Percentiles rank a stretch among this genome's conserved stretches.
These are phyloP conservation scores for Oxygymnocypris stewartii DNA, from an alignment of 2,113 vertebrate species.

Conservation along the genomic window DNA sequence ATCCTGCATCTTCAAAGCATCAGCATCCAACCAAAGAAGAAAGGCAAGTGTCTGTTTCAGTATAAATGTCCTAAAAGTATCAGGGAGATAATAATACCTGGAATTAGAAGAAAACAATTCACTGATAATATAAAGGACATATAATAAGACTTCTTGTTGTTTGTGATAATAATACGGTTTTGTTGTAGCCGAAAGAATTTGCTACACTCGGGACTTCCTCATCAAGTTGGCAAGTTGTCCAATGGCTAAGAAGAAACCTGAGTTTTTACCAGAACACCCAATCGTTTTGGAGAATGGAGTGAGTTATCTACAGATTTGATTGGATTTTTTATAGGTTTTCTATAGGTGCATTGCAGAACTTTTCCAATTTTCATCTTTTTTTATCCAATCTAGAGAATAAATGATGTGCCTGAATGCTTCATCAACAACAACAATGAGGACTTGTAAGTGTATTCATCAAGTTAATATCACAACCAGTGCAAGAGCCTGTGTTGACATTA, in stretches of 20 bases:
- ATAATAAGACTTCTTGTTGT: neutral
- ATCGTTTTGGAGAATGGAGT: slow-evolving; percentile 84
- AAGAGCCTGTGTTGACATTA: neutral
- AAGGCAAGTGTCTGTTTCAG: slow-evolving; percentile 58
- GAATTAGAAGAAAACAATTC: neutral
- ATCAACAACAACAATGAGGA: neutral
- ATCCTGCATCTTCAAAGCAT: slow-evolving; percentile 63
- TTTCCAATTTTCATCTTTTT: neutral
- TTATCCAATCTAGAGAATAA: slow-evolving; percentile 44
- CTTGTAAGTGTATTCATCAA: slow-evolving; percentile 22
- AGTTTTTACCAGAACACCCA: slow-evolving; percentile 90
- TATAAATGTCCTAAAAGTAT: neutral
- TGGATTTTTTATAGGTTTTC: neutral
- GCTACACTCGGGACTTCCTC: slow-evolving; percentile 90
- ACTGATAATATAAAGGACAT: neutral
- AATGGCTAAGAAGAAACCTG: slow-evolving; percentile 84
- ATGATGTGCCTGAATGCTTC: slow-evolving; percentile 19
- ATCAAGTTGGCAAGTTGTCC: slow-evolving; percentile 85
- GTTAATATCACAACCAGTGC: neutral
- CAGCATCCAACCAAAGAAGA: slow-evolving; percentile 45
- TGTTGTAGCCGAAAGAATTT: slow-evolving; percentile 79
- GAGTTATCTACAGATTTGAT: slow-evolving; percentile 58
- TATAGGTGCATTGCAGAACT: neutral
- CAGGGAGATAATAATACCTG: neutral
- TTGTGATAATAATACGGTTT: no score